Evolutionary conservation across 2,113 vertebrate genomes (phyloP).

Genomic region (Hippoglossus stenolepis): DNA sequence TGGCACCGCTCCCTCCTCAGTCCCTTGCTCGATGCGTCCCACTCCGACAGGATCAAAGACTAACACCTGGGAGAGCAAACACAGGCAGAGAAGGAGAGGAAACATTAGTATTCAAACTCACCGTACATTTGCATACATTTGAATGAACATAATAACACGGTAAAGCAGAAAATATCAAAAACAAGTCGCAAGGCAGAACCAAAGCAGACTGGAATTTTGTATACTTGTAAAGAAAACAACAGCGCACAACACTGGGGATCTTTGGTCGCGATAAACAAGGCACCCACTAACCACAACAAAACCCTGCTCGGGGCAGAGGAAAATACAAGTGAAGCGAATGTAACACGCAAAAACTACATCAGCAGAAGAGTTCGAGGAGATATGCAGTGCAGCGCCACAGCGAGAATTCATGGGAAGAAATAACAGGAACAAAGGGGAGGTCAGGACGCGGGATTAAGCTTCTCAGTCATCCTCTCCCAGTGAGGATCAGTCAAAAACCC

Average conservation of each 20-base stretch:
- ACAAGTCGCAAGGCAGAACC: constrained; percentile 27
- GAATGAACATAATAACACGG: constrained; percentile 63
- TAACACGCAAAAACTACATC: constrained; percentile 34
- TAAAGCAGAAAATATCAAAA: constrained; percentile 48
- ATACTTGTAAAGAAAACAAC: constrained; percentile 50
- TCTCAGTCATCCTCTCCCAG: constrained; percentile 31
- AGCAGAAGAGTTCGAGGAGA: constrained; percentile 14
- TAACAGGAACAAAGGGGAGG: constrained; percentile 43
- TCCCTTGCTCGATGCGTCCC: constrained; percentile 79
- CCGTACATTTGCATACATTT: constrained; percentile 73
- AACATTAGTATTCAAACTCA: constrained; percentile 66
- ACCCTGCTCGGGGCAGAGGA: constrained; percentile 45
- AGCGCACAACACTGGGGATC: constrained; percentile 23
- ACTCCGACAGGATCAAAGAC: constrained; percentile 84
- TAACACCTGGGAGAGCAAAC: constrained; percentile 81
- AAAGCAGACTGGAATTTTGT: constrained; percentile 40
- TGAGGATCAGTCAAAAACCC: constrained; percentile 50
- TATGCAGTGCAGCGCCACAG: constrained; percentile 11
- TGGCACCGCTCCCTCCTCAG: constrained; percentile 84
- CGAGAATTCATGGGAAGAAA: constrained; percentile 29
- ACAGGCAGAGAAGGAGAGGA: constrained; percentile 53
- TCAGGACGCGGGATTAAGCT: constrained; percentile 31
- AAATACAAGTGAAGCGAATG: constrained; percentile 36
- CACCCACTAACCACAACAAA: constrained; percentile 44
- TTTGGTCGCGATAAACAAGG: constrained; percentile 54